A percentile compares a stretch with the other conserved stretches of the same genome.
Conservation (phyloP, 2,797 vertebrate species). For the Lithobates pipiens region DNA sequence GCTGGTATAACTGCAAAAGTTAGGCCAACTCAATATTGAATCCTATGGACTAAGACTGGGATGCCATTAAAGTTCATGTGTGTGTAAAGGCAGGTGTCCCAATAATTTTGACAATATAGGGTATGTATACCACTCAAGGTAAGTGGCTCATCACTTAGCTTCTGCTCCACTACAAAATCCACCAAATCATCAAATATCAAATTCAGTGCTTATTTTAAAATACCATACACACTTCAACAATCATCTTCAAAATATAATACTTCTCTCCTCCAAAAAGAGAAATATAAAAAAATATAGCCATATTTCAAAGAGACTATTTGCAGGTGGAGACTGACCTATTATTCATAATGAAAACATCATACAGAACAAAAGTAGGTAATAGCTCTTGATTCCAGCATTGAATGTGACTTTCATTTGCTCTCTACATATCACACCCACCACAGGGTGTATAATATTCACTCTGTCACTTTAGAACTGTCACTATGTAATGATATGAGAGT, state of each 20-base stretch:
- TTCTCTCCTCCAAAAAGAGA: background rate
- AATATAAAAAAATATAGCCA: background rate
- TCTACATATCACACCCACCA: slow-evolving; percentile 30
- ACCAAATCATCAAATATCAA: background rate
- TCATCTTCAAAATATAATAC: background rate
- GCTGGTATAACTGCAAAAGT: too few species aligned
- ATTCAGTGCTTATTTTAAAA: background rate
- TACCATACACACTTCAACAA: background rate
- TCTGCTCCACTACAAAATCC: too few species aligned
- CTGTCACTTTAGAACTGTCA: slow-evolving; percentile 45
- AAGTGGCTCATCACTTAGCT: too few species aligned
- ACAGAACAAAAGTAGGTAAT: slow-evolving; percentile 23
- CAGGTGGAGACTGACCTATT: slow-evolving; percentile 6
- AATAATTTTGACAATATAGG: too few species aligned
- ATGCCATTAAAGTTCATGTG: too few species aligned
- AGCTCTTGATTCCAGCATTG: background rate
- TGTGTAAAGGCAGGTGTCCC: too few species aligned
- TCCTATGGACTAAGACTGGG: too few species aligned
- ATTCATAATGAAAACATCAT: slow-evolving; percentile 26
- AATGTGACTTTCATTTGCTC: slow-evolving; percentile 30
- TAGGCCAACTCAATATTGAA: too few species aligned
- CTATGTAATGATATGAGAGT: slow-evolving; percentile 42
- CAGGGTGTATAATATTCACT: slow-evolving; percentile 37
- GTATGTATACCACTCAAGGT: too few species aligned
- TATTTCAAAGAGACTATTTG: slow-evolving; percentile 15